A percentile compares a stretch with the other conserved stretches of the same genome.
Conservation (phyloP, 1,140 invertebrate genomes). For the Arctopsyche grandis region DNA sequence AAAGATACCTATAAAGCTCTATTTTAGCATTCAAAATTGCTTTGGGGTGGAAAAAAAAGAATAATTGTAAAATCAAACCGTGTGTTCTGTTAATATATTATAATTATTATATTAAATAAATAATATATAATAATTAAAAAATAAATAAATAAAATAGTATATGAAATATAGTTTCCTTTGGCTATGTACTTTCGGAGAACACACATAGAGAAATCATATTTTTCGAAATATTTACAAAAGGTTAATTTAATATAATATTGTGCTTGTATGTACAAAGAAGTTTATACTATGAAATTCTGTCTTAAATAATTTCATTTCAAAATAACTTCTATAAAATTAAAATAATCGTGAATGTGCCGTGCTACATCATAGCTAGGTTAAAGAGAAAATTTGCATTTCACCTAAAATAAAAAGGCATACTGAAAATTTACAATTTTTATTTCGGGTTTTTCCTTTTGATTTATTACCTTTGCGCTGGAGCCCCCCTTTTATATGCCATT, state of each 20-base stretch:
- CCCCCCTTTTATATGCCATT: conserved; percentile 61
- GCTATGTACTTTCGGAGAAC: neutral
- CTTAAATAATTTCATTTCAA: conserved; percentile 22
- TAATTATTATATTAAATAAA: too few relatives aligned
- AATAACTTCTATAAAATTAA: neutral
- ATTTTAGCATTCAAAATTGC: neutral
- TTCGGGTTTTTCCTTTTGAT: conserved; percentile 52
- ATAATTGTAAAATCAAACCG: neutral
- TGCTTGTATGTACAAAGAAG: neutral
- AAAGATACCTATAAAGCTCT: conserved; percentile 10
- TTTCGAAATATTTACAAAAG: too few relatives aligned
- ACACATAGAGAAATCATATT: neutral
- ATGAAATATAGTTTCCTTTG: neutral
- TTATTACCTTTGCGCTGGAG: conserved; percentile 63
- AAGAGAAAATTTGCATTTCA: conserved; percentile 40
- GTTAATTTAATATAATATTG: neutral
- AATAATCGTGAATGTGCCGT: conserved; percentile 32
- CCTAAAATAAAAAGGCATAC: conserved; percentile 30
- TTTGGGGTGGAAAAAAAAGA: neutral
- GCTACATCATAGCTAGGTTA: conserved; percentile 41
- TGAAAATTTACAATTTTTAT: conserved; percentile 45
- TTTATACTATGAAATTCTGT: conserved; percentile 19
- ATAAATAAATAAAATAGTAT: neutral
- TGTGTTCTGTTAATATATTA: too few relatives aligned
- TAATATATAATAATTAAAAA: too few relatives aligned